A percentile compares a stretch with the other conserved stretches of the same genome.
These are phyloP conservation scores for Drosophila mayri DNA, from an alignment of 1,140 invertebrate species.

Conservation along the genomic window DNA sequence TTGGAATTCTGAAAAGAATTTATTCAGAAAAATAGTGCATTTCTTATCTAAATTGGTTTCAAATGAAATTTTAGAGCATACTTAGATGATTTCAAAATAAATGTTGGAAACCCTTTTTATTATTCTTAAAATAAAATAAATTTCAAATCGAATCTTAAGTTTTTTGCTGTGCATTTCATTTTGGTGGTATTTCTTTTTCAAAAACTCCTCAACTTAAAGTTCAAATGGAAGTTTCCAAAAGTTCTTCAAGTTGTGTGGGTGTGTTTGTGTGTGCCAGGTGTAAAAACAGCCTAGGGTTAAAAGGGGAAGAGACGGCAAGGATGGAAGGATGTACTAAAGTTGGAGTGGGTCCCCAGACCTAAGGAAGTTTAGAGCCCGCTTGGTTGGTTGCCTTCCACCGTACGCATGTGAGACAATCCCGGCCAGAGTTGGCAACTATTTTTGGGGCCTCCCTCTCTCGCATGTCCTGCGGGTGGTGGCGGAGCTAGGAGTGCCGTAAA, in stretches of 20 bases:
- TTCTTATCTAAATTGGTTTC: neutral
- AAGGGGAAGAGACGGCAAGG: neutral
- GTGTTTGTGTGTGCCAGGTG: constrained; percentile 30
- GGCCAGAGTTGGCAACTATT: constrained; percentile 41
- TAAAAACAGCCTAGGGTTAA: constrained; percentile 50
- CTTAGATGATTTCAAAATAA: neutral
- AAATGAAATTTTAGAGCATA: neutral
- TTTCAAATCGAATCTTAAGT: neutral
- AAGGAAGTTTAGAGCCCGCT: constrained; percentile 27
- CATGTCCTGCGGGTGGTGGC: neutral
- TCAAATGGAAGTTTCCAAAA: constrained; percentile 39
- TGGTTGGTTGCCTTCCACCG: constrained; percentile 37
- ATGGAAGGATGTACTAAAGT: neutral
- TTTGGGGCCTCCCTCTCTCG: constrained; percentile 4
- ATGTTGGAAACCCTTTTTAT: no score
- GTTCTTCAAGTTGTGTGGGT: constrained; percentile 18
- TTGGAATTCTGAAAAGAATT: neutral
- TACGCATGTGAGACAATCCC: constrained; percentile 5
- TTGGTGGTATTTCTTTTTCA: neutral
- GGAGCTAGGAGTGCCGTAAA: constrained; percentile 15
- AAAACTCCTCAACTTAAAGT: constrained; percentile 39
- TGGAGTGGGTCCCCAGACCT: neutral
- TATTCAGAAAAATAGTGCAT: neutral
- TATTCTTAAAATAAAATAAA: neutral
- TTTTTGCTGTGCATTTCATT: constrained; percentile 12